A percentile compares a stretch with the other conserved stretches of the same genome.
Evolutionary conservation across 2,113 vertebrate species (phyloP).

Genomic region (Xenopus tropicalis): UCB_Xtro_10.0 CM004443.2:32496001-32496500

Average conservation of each 20-base stretch:
- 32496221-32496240: not conserved
- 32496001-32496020: constrained; percentile 46
- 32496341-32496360: too few relatives aligned
- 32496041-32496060: constrained; percentile 45
- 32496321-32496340: too few relatives aligned
- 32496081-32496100: constrained; percentile 34
- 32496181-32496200: constrained; percentile 31
- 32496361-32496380: too few relatives aligned
- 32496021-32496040: constrained; percentile 43
- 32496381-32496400: too few relatives aligned
- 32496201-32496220: constrained; percentile 23
- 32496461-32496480: not conserved
- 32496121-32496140: constrained; percentile 35
- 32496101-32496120: constrained; percentile 29
- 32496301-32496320: too few relatives aligned
- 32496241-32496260: constrained; percentile 1
- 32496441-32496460: too few relatives aligned
- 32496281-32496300: too few relatives aligned
- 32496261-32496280: too few relatives aligned
- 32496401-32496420: too few relatives aligned
- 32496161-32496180: constrained; percentile 40
- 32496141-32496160: constrained; percentile 45
- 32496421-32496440: too few relatives aligned
- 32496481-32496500: too few relatives aligned
- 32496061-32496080: constrained; percentile 27